Base-by-base conservation (phyloP, 2,888 invertebrate genomes). In the Netelia inedita region DNA sequence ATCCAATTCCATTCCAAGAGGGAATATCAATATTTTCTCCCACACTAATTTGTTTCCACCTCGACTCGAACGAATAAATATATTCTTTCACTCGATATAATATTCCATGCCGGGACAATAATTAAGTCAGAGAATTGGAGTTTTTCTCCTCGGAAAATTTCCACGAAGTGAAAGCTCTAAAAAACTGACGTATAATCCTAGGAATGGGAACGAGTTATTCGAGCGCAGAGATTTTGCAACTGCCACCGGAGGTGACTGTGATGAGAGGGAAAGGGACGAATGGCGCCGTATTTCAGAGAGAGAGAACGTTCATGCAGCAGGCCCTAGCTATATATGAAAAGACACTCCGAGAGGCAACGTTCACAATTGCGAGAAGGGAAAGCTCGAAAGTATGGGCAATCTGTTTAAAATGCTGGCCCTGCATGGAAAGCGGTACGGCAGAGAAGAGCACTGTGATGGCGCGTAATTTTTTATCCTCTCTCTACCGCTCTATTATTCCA, bases 341-440 rank as follows among this genome's bases (percentile, higher is more conserved):
- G 63, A 66, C 41, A 57, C 57, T 28, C 59, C 63, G 63, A 14
- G 59, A 61, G n/a, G 43, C 59, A 57, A 35, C 79, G 63, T 59
- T 81, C 66, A 74, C 57, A 61, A 76, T 79, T 84, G 75, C 69
- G 53, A 83, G 71, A 84, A 74, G 73, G 79, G 79, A 73, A 76
- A 57, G 61, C 66, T 43, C 71, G 68, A 84, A 86, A 86, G 79
- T 82, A 74, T 69, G 79, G 78, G 79, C 81, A 87, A 87, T 88
- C 85, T 87, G 83, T 86, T 87, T 87, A 85, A 85, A 86, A 86
- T 87, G 86, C 87, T 72, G 65, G 72, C 43, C 73, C 53, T 74
- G 79, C 69, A 11, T 68, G 50, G 23, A 69, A 69, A 59, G 28
- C 19, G 10, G 55, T 35, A 57, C 14, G 9, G 55, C 61, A 28